Conservation (phyloP, 1,140 invertebrate species). For the Drosophila santomea region DNA sequence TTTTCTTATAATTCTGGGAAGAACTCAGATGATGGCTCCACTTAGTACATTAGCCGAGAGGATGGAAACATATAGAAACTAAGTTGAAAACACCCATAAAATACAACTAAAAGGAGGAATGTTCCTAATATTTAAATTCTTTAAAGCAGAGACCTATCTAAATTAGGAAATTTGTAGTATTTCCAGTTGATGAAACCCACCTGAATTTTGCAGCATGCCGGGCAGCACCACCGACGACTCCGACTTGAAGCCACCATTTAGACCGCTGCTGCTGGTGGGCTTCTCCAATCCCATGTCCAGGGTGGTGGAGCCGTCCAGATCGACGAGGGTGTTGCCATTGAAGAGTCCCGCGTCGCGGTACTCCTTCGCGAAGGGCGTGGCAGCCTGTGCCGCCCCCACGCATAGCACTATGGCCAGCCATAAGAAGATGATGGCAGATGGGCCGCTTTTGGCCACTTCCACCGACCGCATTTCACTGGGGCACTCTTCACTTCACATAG, state of each 20-base stretch:
- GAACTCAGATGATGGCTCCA: neutral
- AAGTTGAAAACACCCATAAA: neutral
- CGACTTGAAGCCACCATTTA: constrained; percentile 47
- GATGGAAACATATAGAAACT: neutral
- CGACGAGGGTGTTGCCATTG: constrained; percentile 64
- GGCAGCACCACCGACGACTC: constrained; percentile 69
- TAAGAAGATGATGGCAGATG: constrained; percentile 32
- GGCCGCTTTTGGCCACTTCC: constrained; percentile 50
- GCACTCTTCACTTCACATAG: constrained; percentile 38
- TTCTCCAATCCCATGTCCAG: constrained; percentile 62
- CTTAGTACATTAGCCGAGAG: neutral
- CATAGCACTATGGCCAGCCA: constrained; percentile 31
- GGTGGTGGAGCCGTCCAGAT: constrained; percentile 63
- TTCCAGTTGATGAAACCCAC: constrained; percentile 9
- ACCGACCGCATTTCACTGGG: constrained; percentile 43
- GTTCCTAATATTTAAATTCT: no score
- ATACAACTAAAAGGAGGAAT: neutral
- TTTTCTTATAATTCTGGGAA: constrained; percentile 15
- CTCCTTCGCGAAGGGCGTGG: constrained; percentile 71
- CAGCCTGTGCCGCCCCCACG: constrained; percentile 50
- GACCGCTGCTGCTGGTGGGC: constrained; percentile 33
- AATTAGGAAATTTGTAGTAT: no score
- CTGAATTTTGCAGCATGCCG: constrained; percentile 64
- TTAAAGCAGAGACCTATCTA: no score
- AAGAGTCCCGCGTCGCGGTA: constrained; percentile 66